A percentile compares a stretch with the other conserved stretches of the same genome.
These are phyloP conservation scores for Ptyas mucosa DNA, from an alignment of 2,113 vertebrate species.

Conservation along the genomic window DNA sequence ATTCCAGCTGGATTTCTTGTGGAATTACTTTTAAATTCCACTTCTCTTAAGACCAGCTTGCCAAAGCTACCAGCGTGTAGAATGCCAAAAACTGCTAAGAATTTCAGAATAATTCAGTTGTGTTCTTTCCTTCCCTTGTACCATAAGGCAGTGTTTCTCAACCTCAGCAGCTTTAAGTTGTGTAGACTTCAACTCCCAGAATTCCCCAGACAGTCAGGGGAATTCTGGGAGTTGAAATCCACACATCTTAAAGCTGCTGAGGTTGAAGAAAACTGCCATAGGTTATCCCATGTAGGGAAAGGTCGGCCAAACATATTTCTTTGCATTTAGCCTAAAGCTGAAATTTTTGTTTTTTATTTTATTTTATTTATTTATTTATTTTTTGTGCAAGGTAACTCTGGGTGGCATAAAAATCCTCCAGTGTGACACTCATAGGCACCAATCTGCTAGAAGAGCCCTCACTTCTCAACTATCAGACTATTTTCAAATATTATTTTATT, in stretches of 20 bases:
- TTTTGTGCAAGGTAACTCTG: not conserved
- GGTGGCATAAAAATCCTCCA: not conserved
- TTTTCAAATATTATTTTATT: not conserved
- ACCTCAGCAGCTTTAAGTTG: not conserved
- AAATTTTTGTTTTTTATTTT: not conserved
- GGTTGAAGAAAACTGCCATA: not conserved
- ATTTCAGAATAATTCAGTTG: not conserved
- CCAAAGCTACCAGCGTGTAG: not conserved
- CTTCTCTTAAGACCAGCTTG: not conserved
- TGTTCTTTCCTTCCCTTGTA: not conserved
- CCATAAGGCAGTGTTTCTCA: not conserved
- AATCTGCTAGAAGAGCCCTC: not conserved
- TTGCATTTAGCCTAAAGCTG: not conserved
- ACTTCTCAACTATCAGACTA: not conserved
- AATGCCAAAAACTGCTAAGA: not conserved
- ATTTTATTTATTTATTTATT: not conserved
- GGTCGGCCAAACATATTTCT: not conserved
- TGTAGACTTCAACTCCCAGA: not conserved
- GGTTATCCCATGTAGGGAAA: not conserved
- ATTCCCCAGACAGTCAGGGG: not conserved
- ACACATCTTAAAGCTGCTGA: not conserved
- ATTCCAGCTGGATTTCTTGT: not conserved
- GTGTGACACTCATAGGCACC: not conserved
- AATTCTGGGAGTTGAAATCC: not conserved
- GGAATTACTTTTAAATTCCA: not conserved